These are phyloP conservation scores for Pristionchus exspectatus DNA, from an alignment of 2,888 invertebrate genomes.

Conservation along the genomic window DNA sequence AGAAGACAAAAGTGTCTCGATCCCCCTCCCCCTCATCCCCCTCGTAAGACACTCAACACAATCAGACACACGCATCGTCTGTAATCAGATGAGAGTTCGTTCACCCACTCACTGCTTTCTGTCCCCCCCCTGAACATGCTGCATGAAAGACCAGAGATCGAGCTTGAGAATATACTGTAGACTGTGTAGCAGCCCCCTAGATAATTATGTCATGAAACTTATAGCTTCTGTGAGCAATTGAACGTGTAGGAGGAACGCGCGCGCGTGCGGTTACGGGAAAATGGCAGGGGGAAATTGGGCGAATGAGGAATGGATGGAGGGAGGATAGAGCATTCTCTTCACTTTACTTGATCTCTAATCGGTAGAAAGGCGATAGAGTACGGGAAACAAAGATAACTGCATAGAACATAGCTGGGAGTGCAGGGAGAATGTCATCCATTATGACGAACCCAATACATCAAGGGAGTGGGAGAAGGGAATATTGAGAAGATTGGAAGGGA, in stretches of 20 bases:
- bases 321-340: background rate
- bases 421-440: conserved; percentile 39
- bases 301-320: background rate
- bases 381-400: background rate
- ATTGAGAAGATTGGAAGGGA: conserved; percentile 27
- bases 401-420: background rate
- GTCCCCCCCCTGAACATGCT: background rate
- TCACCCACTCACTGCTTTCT: conserved; percentile 6
- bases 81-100: background rate
- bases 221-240: background rate
- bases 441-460: conserved; percentile 43
- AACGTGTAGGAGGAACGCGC: background rate
- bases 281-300: conserved; percentile 21
- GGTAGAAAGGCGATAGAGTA: background rate
- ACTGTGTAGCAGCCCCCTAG: background rate
- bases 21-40: background rate
- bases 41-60: conserved; percentile 2
- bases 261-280: background rate
- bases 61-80: background rate
- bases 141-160: background rate
- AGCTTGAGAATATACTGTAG: background rate
- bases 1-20: conserved; percentile 3
- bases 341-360: background rate
- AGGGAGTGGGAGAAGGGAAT: conserved; percentile 4
- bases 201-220: no score